Percentiles rank a stretch among this genome's conserved stretches.
Evolutionary conservation across 2,888 invertebrate genomes (phyloP).

Genomic region (Beris chalybata): DNA sequence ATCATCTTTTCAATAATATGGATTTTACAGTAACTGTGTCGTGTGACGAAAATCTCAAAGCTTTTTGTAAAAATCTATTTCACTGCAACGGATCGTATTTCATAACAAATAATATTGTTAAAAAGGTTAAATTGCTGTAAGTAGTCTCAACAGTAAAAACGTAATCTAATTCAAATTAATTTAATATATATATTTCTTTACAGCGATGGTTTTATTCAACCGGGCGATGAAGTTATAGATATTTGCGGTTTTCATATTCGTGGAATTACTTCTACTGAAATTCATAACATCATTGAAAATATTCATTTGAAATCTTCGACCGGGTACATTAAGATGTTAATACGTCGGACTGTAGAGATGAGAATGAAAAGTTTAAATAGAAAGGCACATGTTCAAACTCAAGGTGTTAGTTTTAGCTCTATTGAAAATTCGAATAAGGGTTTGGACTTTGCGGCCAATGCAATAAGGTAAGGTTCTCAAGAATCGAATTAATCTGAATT

Average conservation of each 20-base stretch:
- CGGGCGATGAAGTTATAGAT: conserved; percentile 27
- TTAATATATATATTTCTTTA: conserved; percentile 1
- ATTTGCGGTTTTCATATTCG: conserved; percentile 26
- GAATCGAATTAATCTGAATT: background rate
- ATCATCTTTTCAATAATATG: conserved; percentile 1
- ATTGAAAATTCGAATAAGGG: conserved; percentile 14
- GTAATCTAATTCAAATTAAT: no score
- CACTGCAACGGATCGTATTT: conserved; percentile 29
- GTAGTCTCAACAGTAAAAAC: background rate
- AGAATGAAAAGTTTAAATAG: no score
- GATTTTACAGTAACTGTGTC: conserved; percentile 28
- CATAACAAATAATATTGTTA: conserved; percentile 24
- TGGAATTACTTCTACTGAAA: conserved; percentile 19
- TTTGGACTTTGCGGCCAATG: conserved; percentile 24
- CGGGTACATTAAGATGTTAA: conserved; percentile 2
- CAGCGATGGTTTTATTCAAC: conserved; percentile 28
- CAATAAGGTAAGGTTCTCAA: conserved; percentile 20
- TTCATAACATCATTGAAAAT: conserved; percentile 18
- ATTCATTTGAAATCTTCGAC: conserved; percentile 14
- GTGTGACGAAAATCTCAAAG: conserved; percentile 20
- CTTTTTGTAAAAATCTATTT: conserved; percentile 15
- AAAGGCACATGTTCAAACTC: background rate
- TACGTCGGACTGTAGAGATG: conserved; percentile 16
- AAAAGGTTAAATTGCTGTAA: conserved; percentile 25
- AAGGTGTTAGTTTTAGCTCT: background rate